Evolutionary conservation across 2,888 invertebrate species (phyloP).

Genomic region (Lepeophtheirus nordmannii): DNA sequence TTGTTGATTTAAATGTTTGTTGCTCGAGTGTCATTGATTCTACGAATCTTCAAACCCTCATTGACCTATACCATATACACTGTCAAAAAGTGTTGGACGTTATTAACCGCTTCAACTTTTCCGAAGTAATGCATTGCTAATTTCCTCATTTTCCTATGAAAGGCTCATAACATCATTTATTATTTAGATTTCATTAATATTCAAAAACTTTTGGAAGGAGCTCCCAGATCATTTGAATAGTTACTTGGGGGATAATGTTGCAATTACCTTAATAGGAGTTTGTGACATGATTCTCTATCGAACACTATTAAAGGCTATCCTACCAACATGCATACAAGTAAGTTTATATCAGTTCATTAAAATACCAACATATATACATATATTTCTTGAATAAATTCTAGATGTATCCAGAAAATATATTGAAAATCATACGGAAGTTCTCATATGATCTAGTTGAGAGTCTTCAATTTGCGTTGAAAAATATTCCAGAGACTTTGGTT

Average conservation of each 20-base stretch:
- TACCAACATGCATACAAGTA: conserved; percentile 36
- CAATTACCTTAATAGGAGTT: conserved; percentile 37
- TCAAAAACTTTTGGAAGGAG: conserved; percentile 38
- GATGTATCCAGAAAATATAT: conserved; percentile 32
- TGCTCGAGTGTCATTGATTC: conserved; percentile 26
- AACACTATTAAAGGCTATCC: conserved; percentile 36
- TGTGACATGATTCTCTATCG: conserved; percentile 39
- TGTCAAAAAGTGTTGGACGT: conserved; percentile 39
- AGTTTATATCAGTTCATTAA: not conserved
- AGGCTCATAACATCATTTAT: not conserved
- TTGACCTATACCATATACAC: conserved; percentile 40
- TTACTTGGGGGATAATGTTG: conserved; percentile 33
- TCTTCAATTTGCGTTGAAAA: conserved; percentile 34
- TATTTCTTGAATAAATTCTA: conserved; percentile 11
- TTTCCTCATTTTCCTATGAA: not conserved
- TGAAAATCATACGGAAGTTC: conserved; percentile 37
- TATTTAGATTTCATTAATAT: conserved; percentile 36
- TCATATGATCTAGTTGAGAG: conserved; percentile 36
- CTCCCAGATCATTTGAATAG: conserved; percentile 36
- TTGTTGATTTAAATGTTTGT: conserved; percentile 35
- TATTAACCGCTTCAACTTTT: conserved; percentile 37
- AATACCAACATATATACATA: not conserved
- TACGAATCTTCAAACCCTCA: conserved; percentile 35
- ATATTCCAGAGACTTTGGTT: conserved; percentile 34
- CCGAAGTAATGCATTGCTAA: conserved; percentile 33